Conservation (phyloP, 1,140 invertebrate genomes). For the Medauroidea extradentata region DNA sequence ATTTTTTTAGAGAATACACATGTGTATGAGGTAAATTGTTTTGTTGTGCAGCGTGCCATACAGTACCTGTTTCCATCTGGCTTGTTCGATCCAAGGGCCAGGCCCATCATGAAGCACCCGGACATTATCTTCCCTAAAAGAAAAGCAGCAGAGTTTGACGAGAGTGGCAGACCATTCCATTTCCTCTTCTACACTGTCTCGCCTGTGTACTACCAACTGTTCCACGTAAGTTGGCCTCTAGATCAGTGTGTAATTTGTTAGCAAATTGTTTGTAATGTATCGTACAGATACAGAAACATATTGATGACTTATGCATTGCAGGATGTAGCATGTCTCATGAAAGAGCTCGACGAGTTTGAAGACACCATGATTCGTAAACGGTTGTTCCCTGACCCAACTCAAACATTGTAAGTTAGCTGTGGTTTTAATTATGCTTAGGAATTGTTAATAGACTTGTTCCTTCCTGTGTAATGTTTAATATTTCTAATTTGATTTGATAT, state of each 20-base stretch:
- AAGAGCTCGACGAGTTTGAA: constrained; percentile 62
- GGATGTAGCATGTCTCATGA: constrained; percentile 58
- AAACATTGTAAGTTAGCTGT: constrained; percentile 51
- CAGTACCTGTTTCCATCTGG: constrained; percentile 90
- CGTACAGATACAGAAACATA: neutral
- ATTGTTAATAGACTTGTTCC: neutral
- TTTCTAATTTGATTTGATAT: constrained; percentile 27
- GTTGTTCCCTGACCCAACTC: constrained; percentile 51
- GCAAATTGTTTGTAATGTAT: neutral
- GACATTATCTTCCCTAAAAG: constrained; percentile 76
- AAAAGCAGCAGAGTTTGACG: constrained; percentile 89
- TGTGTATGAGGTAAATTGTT: too few relatives aligned
- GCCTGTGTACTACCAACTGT: constrained; percentile 75
- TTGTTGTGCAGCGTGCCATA: constrained; percentile 68
- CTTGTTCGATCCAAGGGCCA: constrained; percentile 71
- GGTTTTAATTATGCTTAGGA: too few relatives aligned
- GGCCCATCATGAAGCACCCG: constrained; percentile 83
- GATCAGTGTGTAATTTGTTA: neutral
- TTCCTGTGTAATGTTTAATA: neutral
- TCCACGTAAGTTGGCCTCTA: constrained; percentile 57
- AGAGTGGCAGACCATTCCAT: constrained; percentile 80
- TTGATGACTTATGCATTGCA: constrained; percentile 31
- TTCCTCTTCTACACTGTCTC: constrained; percentile 85
- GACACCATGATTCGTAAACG: constrained; percentile 60
- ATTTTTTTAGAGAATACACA: too few relatives aligned